Evolutionary conservation across 2,113 vertebrate genomes (phyloP).

Genomic region (Pholis gunnellus): DNA sequence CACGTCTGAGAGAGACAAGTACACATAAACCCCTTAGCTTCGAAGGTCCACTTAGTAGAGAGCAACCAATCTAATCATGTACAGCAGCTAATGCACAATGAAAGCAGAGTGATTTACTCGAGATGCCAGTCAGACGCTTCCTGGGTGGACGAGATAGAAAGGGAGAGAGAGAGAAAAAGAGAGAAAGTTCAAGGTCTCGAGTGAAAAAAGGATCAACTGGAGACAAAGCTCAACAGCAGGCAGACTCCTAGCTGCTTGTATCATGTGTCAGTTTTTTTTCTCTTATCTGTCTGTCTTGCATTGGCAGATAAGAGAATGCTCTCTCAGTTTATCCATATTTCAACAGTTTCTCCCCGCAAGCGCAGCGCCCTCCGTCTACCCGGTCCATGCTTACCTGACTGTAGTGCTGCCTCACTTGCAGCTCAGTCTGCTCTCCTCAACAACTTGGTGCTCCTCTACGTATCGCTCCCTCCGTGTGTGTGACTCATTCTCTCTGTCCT

Average conservation of each 20-base stretch:
- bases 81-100: conserved; percentile 76
- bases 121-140: conserved; percentile 62
- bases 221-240: conserved; percentile 1
- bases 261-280: neutral
- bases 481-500: conserved; percentile 60
- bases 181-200: conserved; percentile 60
- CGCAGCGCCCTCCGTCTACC: conserved; percentile 23
- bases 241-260: neutral
- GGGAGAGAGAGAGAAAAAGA: conserved; percentile 31
- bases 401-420: conserved; percentile 42
- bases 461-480: conserved; percentile 47
- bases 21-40: conserved; percentile 65
- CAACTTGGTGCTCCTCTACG: conserved; percentile 51
- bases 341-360: conserved; percentile 40
- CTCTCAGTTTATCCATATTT: conserved; percentile 26
- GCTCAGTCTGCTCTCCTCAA: conserved; percentile 53
- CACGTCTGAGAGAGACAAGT: conserved; percentile 33
- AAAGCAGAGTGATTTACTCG: conserved; percentile 70
- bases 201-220: conserved; percentile 19
- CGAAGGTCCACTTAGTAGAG: conserved; percentile 71
- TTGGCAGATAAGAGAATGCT: conserved; percentile 1
- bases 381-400: conserved; percentile 56
- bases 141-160: conserved; percentile 33
- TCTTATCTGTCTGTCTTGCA: conserved; percentile 6
- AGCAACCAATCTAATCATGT: conserved; percentile 75